Base-by-base conservation (phyloP, 1,140 invertebrate species). In the Nymphalis io region DNA sequence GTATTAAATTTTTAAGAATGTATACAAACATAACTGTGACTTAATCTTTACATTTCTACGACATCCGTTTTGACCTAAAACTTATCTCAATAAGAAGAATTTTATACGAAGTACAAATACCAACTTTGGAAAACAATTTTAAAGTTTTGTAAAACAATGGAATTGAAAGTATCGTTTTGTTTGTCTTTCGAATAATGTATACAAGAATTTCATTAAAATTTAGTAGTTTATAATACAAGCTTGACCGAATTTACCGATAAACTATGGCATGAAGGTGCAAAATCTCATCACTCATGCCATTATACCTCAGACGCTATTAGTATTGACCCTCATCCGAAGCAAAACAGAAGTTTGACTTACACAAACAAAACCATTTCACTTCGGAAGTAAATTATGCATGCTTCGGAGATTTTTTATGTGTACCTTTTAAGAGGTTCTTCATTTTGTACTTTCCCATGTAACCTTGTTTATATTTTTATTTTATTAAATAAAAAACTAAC, bases 211-310 rank as follows among this genome's bases (percentile, higher is more conserved):
- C 27, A 46, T 16, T 46, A 46, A 46, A 46, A 46, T 46, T 53
- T 53, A 53, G 11, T 23, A 53, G 8, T 53, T 46, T 46, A 46
- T 46, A 46, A n/a, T 53, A 53, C 8, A 53, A 12, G 20, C 20
- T 53, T 53, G 20, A 53, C 48, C 48, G 21, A 53, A 53, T 53
- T 10, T 53, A 53, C 2, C 18, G 48, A 21, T 53, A 12, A 53
- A 46, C 44, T 46, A 46, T 15, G 16, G 44, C 15, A 46, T 46
- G 20, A 53, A 13, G 48, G 48, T 18, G 18, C 20, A 21, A 53
- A 53, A 53, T 53, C 48, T 53, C 48, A 53, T 53, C 20, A 53
- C 48, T 53, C 48, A 53, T 1, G 48, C 18, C 48, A 53, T 53
- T 53, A 53, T 53, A 11, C 20, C 48, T 21, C 48, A 21, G 48